Conservation (phyloP, 2,113 vertebrate genomes). For the Conger conger region DNA sequence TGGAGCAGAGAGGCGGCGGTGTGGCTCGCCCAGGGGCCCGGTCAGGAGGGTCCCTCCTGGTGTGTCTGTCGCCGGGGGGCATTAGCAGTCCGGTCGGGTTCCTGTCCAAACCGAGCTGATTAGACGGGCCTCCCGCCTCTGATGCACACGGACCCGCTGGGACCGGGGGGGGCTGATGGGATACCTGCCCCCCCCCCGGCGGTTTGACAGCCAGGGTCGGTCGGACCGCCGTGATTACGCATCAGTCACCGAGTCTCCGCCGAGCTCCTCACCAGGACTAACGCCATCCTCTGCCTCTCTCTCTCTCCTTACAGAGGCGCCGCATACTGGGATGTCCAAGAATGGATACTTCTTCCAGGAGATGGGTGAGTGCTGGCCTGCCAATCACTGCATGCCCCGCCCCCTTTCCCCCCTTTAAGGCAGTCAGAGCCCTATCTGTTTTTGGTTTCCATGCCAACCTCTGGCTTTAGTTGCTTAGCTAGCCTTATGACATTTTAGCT, state of each 20-base stretch:
- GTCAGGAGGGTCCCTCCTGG: too few relatives aligned
- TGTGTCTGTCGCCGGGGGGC: not conserved
- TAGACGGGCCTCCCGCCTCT: not conserved
- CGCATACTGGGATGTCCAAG: conserved; percentile 72
- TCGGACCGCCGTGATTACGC: not conserved
- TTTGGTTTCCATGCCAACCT: too few relatives aligned
- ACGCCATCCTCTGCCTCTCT: conserved; percentile 43
- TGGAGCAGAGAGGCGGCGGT: too few relatives aligned
- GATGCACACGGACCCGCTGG: not conserved
- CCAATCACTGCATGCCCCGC: not conserved
- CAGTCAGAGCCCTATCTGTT: too few relatives aligned
- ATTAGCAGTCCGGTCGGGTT: not conserved
- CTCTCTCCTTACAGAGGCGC: conserved; percentile 50
- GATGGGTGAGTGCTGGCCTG: conserved; percentile 74
- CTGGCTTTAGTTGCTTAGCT: too few relatives aligned
- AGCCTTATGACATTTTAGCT: too few relatives aligned
- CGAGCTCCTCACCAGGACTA: not conserved
- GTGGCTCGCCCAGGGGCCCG: too few relatives aligned
- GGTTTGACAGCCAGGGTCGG: too few relatives aligned
- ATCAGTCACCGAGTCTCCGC: not conserved
- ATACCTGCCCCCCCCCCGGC: too few relatives aligned
- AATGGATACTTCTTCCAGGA: conserved; percentile 83
- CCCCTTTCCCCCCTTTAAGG: not conserved
- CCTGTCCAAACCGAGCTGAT: not conserved
- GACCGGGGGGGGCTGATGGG: too few relatives aligned